Evolutionary conservation across 2,888 invertebrate species (phyloP).

Genomic region (Drosophila longiperda): DNA sequence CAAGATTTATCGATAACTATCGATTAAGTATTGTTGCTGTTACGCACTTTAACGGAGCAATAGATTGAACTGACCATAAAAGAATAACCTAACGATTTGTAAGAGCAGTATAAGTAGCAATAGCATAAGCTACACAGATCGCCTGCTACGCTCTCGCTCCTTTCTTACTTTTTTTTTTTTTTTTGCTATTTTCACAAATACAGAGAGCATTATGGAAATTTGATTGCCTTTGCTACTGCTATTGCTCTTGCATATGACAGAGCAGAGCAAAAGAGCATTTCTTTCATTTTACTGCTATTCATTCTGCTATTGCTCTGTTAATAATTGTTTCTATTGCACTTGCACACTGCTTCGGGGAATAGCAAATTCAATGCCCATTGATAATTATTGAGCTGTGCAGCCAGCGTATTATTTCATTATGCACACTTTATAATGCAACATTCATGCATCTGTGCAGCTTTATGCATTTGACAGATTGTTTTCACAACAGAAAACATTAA

Average conservation of each 20-base stretch:
- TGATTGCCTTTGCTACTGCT: neutral
- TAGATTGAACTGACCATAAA: neutral
- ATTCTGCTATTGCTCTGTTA: neutral
- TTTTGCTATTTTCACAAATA: neutral
- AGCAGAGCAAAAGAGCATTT: neutral
- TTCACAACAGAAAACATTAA: conserved; percentile 4
- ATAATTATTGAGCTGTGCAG: neutral
- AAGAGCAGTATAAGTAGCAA: neutral
- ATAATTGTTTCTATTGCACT: neutral
- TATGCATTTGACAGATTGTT: conserved; percentile 12
- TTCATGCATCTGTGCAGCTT: conserved; percentile 9
- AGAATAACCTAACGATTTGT: too few relatives aligned
- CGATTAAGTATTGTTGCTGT: neutral
- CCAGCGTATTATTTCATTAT: neutral
- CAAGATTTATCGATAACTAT: neutral
- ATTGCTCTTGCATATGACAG: neutral
- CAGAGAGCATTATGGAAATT: neutral
- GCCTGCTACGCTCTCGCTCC: neutral
- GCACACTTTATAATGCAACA: conserved; percentile 11
- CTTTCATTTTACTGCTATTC: neutral
- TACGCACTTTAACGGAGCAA: neutral
- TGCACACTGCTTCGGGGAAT: neutral
- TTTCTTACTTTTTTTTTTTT: too few relatives aligned
- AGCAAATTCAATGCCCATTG: neutral
- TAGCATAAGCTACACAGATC: neutral